Conservation (phyloP, 2,113 vertebrate genomes). For the Thamnaconus septentrionalis region DNA sequence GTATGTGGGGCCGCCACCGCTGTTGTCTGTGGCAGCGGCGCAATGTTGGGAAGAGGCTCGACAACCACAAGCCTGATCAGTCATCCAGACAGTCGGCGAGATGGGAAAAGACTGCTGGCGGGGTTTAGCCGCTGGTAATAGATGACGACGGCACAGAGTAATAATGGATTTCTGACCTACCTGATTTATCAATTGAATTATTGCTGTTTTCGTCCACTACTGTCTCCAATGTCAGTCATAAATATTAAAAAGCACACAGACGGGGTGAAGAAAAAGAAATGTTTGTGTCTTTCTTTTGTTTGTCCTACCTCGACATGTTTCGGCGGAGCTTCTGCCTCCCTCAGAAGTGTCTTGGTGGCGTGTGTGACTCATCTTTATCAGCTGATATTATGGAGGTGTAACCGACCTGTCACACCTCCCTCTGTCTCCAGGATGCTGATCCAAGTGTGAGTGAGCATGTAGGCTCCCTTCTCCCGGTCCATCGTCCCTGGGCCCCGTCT, state of each 20-base stretch:
- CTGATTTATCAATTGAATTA: constrained; percentile 71
- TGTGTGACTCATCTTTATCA: too few relatives aligned
- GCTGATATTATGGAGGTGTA: too few relatives aligned
- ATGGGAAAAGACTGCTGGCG: constrained; percentile 69
- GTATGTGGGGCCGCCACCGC: constrained; percentile 49
- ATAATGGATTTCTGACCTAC: constrained; percentile 67
- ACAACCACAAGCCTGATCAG: constrained; percentile 70
- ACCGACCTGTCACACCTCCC: too few relatives aligned
- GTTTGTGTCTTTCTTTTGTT: too few relatives aligned
- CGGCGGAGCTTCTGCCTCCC: too few relatives aligned
- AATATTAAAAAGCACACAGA: constrained; percentile 33
- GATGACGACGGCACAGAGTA: constrained; percentile 61
- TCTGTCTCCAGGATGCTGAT: too few relatives aligned
- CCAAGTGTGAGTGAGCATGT: too few relatives aligned
- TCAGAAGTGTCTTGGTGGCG: too few relatives aligned
- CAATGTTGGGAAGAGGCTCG: constrained; percentile 50
- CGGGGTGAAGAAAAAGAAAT: neutral
- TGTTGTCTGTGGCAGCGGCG: constrained; percentile 55
- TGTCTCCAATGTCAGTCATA: constrained; percentile 55
- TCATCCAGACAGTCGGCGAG: constrained; percentile 70
- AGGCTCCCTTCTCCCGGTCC: too few relatives aligned
- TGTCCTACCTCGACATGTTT: too few relatives aligned
- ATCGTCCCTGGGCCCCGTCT: too few relatives aligned
- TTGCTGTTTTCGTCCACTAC: constrained; percentile 54
- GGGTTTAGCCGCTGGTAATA: constrained; percentile 69